Evolutionary conservation across 2,888 invertebrate species (phyloP).

Genomic region (Lasioglossum villosulum): DNA sequence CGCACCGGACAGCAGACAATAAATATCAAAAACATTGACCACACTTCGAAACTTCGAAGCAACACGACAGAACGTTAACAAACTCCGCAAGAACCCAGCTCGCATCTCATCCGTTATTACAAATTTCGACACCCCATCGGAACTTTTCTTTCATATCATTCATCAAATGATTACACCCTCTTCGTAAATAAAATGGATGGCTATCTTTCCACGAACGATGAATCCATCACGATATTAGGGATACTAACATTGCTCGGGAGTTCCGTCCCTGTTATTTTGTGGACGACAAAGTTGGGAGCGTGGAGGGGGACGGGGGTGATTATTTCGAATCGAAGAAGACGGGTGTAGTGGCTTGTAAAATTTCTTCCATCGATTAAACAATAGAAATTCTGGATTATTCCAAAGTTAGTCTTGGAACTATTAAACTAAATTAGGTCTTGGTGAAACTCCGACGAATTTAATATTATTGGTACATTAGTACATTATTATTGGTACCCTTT

Average conservation of each 20-base stretch:
- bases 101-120: neutral
- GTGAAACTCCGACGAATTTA: neutral
- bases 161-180: constrained; percentile 2
- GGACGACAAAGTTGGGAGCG: neutral
- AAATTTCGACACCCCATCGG: neutral
- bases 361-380: neutral
- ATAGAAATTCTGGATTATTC: neutral
- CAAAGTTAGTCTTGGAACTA: too few species aligned
- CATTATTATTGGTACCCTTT: too few species aligned
- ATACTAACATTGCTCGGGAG: neutral
- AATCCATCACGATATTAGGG: constrained; percentile 29
- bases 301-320: neutral
- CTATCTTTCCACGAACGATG: constrained; percentile 16
- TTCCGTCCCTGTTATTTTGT: neutral
- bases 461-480: too few species aligned
- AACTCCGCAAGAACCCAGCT: neutral
- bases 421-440: too few species aligned
- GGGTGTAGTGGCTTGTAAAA: neutral
- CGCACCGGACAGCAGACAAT: neutral
- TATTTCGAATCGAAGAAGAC: neutral
- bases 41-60: neutral
- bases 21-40: neutral
- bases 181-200: constrained; percentile 3
- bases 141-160: neutral
- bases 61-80: neutral